Evolutionary conservation across 2,888 invertebrate species (phyloP).

Genomic region (Phyllotreta cruciferae): DNA sequence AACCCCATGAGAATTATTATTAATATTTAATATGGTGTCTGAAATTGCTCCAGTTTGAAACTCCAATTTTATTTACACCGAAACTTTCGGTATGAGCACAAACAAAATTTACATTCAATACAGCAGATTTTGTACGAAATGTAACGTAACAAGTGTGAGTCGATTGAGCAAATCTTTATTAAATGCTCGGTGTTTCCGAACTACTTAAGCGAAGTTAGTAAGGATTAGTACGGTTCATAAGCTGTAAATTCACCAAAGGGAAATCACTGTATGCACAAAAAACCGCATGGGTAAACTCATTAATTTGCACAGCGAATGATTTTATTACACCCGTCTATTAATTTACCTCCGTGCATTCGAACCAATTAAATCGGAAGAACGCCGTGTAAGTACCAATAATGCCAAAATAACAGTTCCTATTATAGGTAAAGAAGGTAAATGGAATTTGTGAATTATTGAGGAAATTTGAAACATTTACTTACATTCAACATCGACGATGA

Average conservation of each 20-base stretch:
- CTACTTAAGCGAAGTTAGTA: neutral
- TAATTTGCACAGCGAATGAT: too few species aligned
- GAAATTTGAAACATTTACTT: conserved; percentile 60
- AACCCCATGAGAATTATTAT: neutral
- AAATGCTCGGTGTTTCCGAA: neutral
- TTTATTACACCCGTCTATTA: too few species aligned
- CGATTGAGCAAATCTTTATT: conserved; percentile 14
- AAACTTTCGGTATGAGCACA: conserved; percentile 13
- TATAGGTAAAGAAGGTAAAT: conserved; percentile 10
- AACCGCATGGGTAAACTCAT: too few species aligned
- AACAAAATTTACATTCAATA: conserved; percentile 16
- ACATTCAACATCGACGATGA: conserved; percentile 92
- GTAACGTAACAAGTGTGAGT: conserved; percentile 11
- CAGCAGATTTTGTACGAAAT: conserved; percentile 1
- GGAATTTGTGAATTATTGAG: conserved; percentile 40
- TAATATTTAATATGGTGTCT: conserved; percentile 9
- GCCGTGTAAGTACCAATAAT: neutral
- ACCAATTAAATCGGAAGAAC: too few species aligned
- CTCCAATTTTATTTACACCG: conserved; percentile 19
- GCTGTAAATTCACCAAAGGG: too few species aligned
- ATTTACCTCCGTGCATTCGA: too few species aligned
- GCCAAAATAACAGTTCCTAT: conserved; percentile 8
- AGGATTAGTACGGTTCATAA: too few species aligned
- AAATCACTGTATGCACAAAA: too few species aligned
- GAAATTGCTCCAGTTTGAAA: conserved; percentile 11